Evolutionary conservation across 2,113 vertebrate species (phyloP).

Genomic region (Rhombomys opimus): DNA sequence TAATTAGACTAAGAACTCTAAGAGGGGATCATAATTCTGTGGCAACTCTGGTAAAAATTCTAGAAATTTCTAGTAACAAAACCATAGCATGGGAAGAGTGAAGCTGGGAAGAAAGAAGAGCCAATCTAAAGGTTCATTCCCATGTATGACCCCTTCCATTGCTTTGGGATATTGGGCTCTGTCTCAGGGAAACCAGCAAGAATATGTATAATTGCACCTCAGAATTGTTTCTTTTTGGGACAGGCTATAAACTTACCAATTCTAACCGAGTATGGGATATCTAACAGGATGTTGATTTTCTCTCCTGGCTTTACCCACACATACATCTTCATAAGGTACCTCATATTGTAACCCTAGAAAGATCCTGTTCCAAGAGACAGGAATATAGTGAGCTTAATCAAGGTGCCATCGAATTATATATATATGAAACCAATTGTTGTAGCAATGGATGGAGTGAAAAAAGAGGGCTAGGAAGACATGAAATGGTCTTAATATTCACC

Average conservation of each 20-base stretch:
- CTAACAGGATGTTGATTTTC: neutral
- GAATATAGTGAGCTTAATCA: neutral
- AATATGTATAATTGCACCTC: neutral
- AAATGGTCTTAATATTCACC: slow-evolving; percentile 29
- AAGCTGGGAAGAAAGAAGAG: neutral
- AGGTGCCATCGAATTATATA: slow-evolving; percentile 27
- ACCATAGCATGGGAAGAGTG: neutral
- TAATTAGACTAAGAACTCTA: neutral
- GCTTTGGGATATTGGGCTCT: neutral
- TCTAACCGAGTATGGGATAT: neutral
- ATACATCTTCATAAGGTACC: slow-evolving; percentile 5
- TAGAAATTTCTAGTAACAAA: neutral
- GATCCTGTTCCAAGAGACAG: slow-evolving; percentile 43
- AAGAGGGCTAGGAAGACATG: slow-evolving; percentile 9
- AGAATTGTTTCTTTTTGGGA: neutral
- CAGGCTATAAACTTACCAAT: neutral
- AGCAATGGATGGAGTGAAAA: slow-evolving; percentile 43
- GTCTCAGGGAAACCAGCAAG: neutral
- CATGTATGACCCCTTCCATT: neutral
- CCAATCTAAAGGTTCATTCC: neutral
- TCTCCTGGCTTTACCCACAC: slow-evolving; percentile 2
- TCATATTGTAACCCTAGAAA: neutral
- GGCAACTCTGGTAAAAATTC: neutral
- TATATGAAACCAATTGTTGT: slow-evolving; percentile 21
- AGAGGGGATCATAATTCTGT: neutral